A percentile compares a stretch with the other conserved stretches of the same genome.
Evolutionary conservation across 2,888 invertebrate species (phyloP).

Genomic region (Eupithecia subumbrata): DNA sequence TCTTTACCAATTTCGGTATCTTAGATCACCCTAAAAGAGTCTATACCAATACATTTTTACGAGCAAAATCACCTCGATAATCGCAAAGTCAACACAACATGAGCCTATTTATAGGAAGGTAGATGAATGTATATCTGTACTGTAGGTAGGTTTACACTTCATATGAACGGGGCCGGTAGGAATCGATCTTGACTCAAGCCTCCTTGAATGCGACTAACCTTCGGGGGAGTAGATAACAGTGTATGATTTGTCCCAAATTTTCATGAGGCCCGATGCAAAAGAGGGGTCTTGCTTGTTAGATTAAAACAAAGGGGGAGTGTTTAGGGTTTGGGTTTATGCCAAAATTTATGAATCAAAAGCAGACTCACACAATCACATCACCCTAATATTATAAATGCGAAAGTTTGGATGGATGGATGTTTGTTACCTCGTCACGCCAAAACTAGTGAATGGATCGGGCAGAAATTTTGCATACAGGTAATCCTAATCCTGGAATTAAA

Average conservation of each 20-base stretch:
- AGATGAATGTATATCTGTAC: neutral
- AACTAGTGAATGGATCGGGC: no score
- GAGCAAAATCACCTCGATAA: neutral
- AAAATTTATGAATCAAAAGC: no score
- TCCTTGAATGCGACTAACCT: neutral
- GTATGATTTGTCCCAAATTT: neutral
- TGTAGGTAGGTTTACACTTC: neutral
- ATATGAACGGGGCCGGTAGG: slow-evolving; percentile 1
- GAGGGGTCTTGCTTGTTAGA: no score
- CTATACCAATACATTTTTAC: neutral
- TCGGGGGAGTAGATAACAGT: neutral
- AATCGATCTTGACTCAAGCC: neutral
- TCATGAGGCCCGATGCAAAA: no score
- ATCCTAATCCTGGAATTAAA: no score
- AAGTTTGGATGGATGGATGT: no score
- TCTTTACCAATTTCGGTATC: neutral
- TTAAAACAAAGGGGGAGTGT: no score
- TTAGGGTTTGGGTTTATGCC: no score
- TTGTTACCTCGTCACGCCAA: no score
- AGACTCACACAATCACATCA: no score
- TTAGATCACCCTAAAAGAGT: neutral
- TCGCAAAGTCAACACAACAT: slow-evolving; percentile 3
- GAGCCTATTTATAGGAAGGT: neutral
- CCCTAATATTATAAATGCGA: no score
- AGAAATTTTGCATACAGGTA: no score